Conservation (phyloP, 2,797 vertebrate genomes). For the Argya squamiceps region DNA sequence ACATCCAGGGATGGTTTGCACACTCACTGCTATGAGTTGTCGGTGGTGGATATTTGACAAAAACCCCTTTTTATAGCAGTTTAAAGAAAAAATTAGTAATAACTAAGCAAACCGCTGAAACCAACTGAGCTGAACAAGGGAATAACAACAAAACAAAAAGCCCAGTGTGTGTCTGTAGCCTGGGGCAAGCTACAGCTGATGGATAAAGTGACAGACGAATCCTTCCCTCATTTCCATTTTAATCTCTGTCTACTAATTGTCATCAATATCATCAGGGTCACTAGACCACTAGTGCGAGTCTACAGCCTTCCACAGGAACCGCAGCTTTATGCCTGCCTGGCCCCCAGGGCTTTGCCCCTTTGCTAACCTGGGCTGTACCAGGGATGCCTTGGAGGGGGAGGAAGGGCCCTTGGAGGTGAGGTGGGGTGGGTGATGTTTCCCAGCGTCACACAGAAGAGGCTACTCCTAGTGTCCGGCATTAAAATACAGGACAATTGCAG, state of each 20-base stretch:
- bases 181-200: slow-evolving; percentile 74
- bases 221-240: slow-evolving; percentile 75
- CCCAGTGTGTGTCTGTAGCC: slow-evolving; percentile 69
- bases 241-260: slow-evolving; percentile 76
- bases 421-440: background rate
- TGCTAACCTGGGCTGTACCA: background rate
- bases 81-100: slow-evolving; percentile 55
- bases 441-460: background rate
- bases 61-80: background rate
- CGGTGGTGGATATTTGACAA: background rate
- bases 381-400: background rate
- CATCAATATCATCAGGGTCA: slow-evolving; percentile 75
- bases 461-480: background rate
- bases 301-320: slow-evolving; percentile 16
- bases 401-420: background rate
- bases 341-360: slow-evolving; percentile 39
- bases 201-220: slow-evolving; percentile 74
- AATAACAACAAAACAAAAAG: slow-evolving; percentile 73
- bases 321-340: slow-evolving; percentile 14
- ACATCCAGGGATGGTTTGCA: background rate
- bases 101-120: slow-evolving; percentile 28
- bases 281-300: slow-evolving; percentile 67
- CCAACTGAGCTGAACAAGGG: slow-evolving; percentile 70
- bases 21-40: rapidly evolving
- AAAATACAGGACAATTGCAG: background rate